Conservation (phyloP, 2,113 vertebrate species). For the Elaphurus davidianus region DNA sequence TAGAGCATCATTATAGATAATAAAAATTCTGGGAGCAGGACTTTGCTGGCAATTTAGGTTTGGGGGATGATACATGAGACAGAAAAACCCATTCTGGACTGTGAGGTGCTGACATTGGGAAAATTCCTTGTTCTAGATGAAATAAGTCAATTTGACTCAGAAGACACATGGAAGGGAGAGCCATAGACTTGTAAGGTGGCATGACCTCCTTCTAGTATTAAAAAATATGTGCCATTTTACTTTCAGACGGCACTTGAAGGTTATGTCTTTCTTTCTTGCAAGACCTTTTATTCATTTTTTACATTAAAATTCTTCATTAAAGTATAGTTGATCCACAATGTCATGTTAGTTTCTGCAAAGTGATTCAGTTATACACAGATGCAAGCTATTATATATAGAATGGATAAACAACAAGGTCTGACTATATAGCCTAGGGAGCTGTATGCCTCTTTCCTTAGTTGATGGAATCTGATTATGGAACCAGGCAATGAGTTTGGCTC, state of each 20-base stretch:
- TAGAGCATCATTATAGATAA: background rate
- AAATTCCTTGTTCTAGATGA: constrained; percentile 45
- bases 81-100: constrained; percentile 8
- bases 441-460: background rate
- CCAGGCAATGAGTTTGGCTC: background rate
- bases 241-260: background rate
- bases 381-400: background rate
- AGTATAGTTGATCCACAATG: background rate
- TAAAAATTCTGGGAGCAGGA: background rate
- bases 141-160: constrained; percentile 42
- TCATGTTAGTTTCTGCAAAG: background rate
- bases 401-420: background rate
- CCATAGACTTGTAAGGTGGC: background rate
- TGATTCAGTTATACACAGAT: background rate
- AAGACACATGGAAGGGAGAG: background rate
- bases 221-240: background rate
- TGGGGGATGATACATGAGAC: constrained; percentile 18
- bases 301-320: background rate
- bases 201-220: background rate
- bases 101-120: constrained; percentile 43
- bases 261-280: background rate
- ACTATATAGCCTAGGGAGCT: background rate
- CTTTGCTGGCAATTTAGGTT: constrained; percentile 36
- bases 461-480: background rate
- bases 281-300: background rate